A percentile compares a stretch with the other conserved stretches of the same genome.
Conservation (phyloP, 2,797 vertebrate species). For the Periophthalmus magnuspinnatus region DNA sequence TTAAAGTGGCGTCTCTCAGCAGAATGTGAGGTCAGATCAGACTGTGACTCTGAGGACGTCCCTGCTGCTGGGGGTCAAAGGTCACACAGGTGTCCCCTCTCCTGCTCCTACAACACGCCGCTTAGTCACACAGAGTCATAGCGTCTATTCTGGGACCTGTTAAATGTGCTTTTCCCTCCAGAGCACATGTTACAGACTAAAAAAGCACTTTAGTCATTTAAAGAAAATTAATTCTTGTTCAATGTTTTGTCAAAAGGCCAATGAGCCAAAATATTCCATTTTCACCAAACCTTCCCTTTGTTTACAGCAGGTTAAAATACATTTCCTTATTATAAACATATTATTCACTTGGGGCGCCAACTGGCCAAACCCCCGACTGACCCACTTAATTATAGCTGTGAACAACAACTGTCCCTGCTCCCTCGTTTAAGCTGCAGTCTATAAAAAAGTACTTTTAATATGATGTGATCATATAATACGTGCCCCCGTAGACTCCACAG, state of each 20-base stretch:
- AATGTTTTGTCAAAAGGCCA: not conserved
- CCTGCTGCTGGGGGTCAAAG: constrained; percentile 32
- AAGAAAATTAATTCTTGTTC: not conserved
- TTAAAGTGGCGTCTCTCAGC: not conserved
- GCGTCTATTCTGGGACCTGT: constrained; percentile 60
- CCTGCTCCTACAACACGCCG: constrained; percentile 45
- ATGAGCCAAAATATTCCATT: not conserved
- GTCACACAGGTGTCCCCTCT: constrained; percentile 65
- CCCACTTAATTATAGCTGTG: constrained; percentile 15
- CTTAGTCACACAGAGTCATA: constrained; percentile 57
- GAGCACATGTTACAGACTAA: constrained; percentile 51
- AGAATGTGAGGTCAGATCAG: constrained; percentile 13
- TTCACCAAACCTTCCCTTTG: not conserved
- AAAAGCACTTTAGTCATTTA: not conserved
- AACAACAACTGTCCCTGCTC: constrained; percentile 32
- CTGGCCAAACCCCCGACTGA: constrained; percentile 12
- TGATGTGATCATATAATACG: constrained; percentile 20
- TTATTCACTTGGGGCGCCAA: constrained; percentile 2
- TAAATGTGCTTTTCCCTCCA: constrained; percentile 26
- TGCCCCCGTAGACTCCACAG: constrained; percentile 49
- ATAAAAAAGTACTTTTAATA: constrained; percentile 30
- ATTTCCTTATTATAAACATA: constrained; percentile 8
- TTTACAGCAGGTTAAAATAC: not conserved
- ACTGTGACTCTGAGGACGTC: constrained; percentile 17
- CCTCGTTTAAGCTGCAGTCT: constrained; percentile 24